Conservation (phyloP, 2,113 vertebrate genomes). For the Prunella fulvescens region DNA sequence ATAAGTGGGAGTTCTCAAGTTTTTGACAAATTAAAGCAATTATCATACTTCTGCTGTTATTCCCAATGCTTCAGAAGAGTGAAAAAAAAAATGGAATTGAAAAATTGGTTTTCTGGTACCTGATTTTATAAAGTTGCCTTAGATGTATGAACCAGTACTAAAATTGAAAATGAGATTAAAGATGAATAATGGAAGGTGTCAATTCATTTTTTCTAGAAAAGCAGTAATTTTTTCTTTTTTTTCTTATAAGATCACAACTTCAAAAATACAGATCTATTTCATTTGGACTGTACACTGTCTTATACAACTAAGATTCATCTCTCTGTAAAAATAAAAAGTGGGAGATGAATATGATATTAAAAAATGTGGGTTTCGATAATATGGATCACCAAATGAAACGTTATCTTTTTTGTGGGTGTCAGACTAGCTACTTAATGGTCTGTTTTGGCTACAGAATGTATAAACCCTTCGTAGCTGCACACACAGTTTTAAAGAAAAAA, state of each 20-base stretch:
- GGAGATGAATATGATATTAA: background rate
- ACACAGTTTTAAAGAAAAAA: background rate
- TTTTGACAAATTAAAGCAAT: background rate
- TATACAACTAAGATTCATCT: background rate
- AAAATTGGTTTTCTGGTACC: background rate
- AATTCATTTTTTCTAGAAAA: background rate
- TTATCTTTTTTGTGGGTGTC: background rate
- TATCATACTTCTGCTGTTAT: background rate
- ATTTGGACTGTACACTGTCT: background rate
- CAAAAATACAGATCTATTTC: background rate
- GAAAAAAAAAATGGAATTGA: rapidly evolving
- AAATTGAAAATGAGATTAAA: background rate
- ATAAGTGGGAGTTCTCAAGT: background rate
- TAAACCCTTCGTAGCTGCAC: background rate
- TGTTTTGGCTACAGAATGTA: background rate
- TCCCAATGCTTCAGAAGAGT: background rate
- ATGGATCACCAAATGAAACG: background rate
- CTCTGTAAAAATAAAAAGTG: background rate
- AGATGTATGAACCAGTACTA: background rate
- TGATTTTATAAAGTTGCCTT: background rate
- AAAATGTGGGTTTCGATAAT: background rate
- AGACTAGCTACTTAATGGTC: background rate
- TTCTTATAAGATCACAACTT: background rate
- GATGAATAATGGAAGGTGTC: background rate
- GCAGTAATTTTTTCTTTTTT: background rate